phyloP scores from a whole-genome alignment of 2,797 vertebrate species.

The Pterois miles region DNA sequence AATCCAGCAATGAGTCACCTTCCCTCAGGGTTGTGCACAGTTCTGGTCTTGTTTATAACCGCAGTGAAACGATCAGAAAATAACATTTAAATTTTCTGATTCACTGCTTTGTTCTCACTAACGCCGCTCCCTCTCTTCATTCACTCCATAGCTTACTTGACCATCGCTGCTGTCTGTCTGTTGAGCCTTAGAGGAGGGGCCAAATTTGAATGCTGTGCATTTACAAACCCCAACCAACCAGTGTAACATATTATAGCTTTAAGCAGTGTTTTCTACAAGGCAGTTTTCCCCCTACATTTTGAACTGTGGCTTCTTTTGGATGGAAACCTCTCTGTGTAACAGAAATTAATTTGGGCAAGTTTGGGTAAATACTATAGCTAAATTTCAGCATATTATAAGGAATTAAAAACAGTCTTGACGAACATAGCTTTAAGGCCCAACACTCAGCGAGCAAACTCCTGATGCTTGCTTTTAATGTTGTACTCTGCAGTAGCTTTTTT shows the following conservation, averaged over 20 bases:
- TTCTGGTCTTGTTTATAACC: not conserved
- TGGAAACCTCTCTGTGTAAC: not conserved
- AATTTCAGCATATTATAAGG: not conserved
- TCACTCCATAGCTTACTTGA: too few relatives aligned
- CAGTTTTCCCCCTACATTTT: not conserved
- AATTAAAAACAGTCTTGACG: not conserved
- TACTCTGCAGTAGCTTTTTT: not conserved
- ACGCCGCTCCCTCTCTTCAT: too few relatives aligned
- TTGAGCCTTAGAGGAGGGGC: too few relatives aligned
- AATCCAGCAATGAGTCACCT: not conserved
- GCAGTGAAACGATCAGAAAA: too few relatives aligned
- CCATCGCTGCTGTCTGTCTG: too few relatives aligned
- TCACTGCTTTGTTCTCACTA: too few relatives aligned
- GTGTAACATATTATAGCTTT: fast-evolving
- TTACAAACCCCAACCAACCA: not conserved
- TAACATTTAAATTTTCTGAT: too few relatives aligned
- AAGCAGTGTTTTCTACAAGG: not conserved
- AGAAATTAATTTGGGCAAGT: not conserved
- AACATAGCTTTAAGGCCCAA: not conserved
- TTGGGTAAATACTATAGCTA: not conserved
- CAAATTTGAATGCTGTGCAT: not conserved
- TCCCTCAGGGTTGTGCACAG: not conserved
- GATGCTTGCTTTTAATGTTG: not conserved
- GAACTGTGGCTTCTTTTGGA: not conserved
- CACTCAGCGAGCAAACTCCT: not conserved